These are phyloP conservation scores for Xestoiulus laeticollis DNA, from an alignment of 2,888 invertebrate species.

Conservation along the genomic window DNA sequence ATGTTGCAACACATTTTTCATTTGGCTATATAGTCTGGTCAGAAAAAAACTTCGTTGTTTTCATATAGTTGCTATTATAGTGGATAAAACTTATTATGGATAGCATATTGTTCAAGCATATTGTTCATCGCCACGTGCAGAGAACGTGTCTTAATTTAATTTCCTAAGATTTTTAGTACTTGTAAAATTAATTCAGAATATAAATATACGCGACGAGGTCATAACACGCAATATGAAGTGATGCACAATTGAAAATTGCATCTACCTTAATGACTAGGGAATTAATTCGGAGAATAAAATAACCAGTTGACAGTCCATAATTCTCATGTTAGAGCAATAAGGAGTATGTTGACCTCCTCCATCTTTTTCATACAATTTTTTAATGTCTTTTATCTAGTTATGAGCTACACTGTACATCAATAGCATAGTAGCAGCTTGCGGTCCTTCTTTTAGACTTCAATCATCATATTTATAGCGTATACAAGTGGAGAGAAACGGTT, in stretches of 20 bases:
- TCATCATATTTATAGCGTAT: not conserved
- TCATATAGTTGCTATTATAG: no score
- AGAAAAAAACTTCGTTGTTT: no score
- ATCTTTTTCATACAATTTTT: not conserved
- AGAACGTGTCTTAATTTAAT: not conserved
- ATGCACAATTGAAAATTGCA: not conserved
- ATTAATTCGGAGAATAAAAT: not conserved
- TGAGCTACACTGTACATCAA: no score
- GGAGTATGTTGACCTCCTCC: slow-evolving; percentile 4
- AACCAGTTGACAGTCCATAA: not conserved
- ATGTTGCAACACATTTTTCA: no score
- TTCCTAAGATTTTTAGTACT: not conserved
- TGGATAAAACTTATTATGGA: no score
- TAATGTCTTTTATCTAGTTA: not conserved
- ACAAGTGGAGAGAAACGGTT: not conserved
- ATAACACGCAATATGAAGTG: not conserved
- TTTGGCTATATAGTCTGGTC: not conserved
- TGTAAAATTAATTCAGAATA: slow-evolving; percentile 10
- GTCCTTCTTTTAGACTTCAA: not conserved
- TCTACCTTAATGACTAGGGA: not conserved
- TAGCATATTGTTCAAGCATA: not conserved
- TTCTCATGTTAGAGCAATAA: slow-evolving; percentile 1
- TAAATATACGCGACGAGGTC: not conserved
- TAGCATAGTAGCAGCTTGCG: no score
- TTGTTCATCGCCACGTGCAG: not conserved